Base-by-base conservation (phyloP, 2,113 vertebrate genomes). In the Motacilla tschutschensis region DNA sequence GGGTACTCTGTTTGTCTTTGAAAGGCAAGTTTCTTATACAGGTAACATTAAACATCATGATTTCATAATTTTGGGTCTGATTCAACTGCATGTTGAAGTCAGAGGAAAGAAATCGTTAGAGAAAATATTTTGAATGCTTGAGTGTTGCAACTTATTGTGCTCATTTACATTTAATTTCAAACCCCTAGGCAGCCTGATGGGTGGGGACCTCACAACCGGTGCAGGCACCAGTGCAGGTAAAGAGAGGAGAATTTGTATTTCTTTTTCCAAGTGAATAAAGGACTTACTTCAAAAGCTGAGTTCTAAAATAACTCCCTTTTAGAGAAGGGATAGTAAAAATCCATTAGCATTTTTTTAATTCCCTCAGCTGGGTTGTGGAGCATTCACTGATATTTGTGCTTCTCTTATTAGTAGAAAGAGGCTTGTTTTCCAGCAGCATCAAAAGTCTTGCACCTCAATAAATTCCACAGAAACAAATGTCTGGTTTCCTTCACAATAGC, bases 141-240 rank as follows among this genome's bases (percentile, higher is more conserved):
- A 79, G 50, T 88, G 89, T 79, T 77, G 17, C 35, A 79, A 88
- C 87, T 90, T 78, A 69, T 54, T 46, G 8, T 89, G 60, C 83
- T 93, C 58, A 76, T 84, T 94, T 55, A 90, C 64, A 85, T 93
- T 85, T 90, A 35, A 94, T 95, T 95, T 93, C 85, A 95, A 91
- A 79, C 90, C 90, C 82, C 3, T 95, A 99, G 99, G 99, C 98
- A 98, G 99, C 98, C 98, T 99, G 95, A 99, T 99, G 98, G 98
- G 98, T 97, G 98, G 99, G 95, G 99, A 99, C 98, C 98, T 99
- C 95, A 98, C 98, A 97, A 98, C 98, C 97, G 98, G 99, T 98
- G 98, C 98, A 96, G 99, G 99, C 98, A 99, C 98, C 98, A 99
- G 99, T 98, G 98, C 99, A 98, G 99, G 99, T 99, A 98, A 99